These are phyloP conservation scores for Paraescarpia echinospica DNA, from an alignment of 1,140 invertebrate species.

Conservation along the genomic window DNA sequence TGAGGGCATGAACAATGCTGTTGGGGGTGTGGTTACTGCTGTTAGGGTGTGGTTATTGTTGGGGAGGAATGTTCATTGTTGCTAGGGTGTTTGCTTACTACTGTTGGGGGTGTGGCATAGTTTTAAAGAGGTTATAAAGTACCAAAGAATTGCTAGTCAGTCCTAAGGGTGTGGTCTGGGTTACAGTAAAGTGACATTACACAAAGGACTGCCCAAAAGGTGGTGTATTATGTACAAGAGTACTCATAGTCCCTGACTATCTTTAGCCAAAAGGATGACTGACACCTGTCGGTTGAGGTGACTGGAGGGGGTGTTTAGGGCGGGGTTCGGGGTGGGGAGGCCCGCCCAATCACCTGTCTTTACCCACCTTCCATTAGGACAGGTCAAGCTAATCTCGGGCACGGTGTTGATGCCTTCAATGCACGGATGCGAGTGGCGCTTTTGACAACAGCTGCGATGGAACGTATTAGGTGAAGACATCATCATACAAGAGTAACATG, in stretches of 20 bases:
- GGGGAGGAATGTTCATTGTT: not conserved
- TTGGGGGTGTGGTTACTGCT: too few relatives aligned
- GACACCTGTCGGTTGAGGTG: not conserved
- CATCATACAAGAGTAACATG: not conserved
- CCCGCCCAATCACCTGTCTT: not conserved
- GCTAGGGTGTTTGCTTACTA: not conserved
- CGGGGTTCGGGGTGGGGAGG: not conserved
- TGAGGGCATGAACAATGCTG: too few relatives aligned
- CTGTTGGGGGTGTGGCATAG: not conserved
- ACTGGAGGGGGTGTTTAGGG: not conserved
- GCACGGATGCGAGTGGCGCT: not conserved
- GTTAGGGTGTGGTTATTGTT: not conserved
- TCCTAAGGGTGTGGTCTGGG: not conserved
- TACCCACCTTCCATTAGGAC: constrained; percentile 3
- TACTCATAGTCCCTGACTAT: not conserved
- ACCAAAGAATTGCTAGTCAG: too few relatives aligned
- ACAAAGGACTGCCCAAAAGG: not conserved
- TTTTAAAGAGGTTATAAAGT: too few relatives aligned
- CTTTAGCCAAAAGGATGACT: not conserved
- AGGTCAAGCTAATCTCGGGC: not conserved
- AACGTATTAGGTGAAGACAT: not conserved
- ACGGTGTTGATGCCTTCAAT: constrained; percentile 4
- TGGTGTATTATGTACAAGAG: not conserved
- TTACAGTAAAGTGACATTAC: not conserved
- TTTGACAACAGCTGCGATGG: not conserved